Conservation (phyloP, 1,140 invertebrate genomes). For the Orussus abietinus region DNA sequence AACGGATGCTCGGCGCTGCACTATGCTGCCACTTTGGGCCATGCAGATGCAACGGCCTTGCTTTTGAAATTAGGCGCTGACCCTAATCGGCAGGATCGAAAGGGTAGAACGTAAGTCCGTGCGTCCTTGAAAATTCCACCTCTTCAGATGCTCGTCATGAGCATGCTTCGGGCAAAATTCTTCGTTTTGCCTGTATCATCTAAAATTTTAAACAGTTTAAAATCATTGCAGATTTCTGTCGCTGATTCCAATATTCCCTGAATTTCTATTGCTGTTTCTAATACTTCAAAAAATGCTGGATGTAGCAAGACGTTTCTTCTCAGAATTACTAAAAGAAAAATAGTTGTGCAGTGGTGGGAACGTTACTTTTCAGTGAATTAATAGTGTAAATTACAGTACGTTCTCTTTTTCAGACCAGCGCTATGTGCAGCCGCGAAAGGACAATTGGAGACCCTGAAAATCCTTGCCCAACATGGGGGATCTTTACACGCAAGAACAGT, state of each 20-base stretch:
- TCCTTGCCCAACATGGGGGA: constrained; percentile 74
- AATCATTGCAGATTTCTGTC: too few species aligned
- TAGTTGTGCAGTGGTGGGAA: constrained; percentile 5
- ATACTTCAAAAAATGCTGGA: constrained; percentile 6
- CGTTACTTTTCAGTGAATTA: not conserved
- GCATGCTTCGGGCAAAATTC: not conserved
- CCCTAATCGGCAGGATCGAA: constrained; percentile 86
- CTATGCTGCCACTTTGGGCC: constrained; percentile 93
- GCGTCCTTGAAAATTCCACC: not conserved
- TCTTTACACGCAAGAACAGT: constrained; percentile 92
- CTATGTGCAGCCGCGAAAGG: constrained; percentile 95
- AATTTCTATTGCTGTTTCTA: not conserved
- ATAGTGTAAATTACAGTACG: constrained; percentile 25
- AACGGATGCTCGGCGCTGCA: constrained; percentile 95
- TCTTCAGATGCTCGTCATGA: constrained; percentile 1
- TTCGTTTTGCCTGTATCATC: not conserved
- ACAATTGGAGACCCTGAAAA: constrained; percentile 78
- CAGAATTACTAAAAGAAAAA: constrained; percentile 7
- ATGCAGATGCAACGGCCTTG: constrained; percentile 88
- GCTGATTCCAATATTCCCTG: too few species aligned
- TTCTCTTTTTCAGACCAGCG: constrained; percentile 55
- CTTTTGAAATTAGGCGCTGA: constrained; percentile 85
- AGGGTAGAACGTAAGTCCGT: constrained; percentile 75
- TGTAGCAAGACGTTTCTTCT: not conserved
- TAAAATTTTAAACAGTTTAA: too few species aligned